Base-by-base conservation (phyloP, 2,113 vertebrate genomes). In the Penelope pileata region DNA sequence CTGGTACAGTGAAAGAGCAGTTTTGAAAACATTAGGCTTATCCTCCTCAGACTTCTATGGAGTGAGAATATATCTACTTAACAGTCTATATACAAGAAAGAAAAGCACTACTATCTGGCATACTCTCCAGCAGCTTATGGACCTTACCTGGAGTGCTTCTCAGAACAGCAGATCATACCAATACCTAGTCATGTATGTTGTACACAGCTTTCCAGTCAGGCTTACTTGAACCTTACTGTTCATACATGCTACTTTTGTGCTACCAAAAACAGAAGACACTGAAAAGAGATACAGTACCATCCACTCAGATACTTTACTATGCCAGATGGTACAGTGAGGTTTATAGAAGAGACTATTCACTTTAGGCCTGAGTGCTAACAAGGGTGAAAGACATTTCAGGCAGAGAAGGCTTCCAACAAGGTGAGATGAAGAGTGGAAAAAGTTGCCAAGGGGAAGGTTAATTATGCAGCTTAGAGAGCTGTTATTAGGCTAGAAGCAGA, bases 371-470 rank as follows among this genome's bases (percentile, higher is more conserved):
- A 70, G 53, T 26, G 53, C 50, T 48, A 68, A 94, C 32, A 24
- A 58, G 8, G 1, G 12, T 27, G 22, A 76, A 80, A 91, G 84
- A 83, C 29, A 47, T 90, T 86, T 80, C 0, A 0, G 73, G 51
- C 36, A 60, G 38, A 86, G 21, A 22, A 58, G 42, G 10, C 29
- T 62, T 87, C 4, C 0, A 58, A 69, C 1, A 51, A 76, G 59
- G 53, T 8, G 50, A 83, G 24, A 1, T 5, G 21, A 93, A 83
- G 17, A 45, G 4, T 30, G 23, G 53, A 80, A 93, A 59, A 79
- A 62, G 67, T 79, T 90, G 63, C 54, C 32, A 51, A 85, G 26
- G 24, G 69, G 66, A 78, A 90, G 23, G 89, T 92, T 91, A 91
- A 94, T 92, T 90, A 70, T 70, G 47, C 32, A 15, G 40, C 47